Percentiles rank a stretch among this genome's conserved stretches.
phyloP scores from a whole-genome alignment of 2,797 vertebrate species.

The Anguilla marmorata region DNA sequence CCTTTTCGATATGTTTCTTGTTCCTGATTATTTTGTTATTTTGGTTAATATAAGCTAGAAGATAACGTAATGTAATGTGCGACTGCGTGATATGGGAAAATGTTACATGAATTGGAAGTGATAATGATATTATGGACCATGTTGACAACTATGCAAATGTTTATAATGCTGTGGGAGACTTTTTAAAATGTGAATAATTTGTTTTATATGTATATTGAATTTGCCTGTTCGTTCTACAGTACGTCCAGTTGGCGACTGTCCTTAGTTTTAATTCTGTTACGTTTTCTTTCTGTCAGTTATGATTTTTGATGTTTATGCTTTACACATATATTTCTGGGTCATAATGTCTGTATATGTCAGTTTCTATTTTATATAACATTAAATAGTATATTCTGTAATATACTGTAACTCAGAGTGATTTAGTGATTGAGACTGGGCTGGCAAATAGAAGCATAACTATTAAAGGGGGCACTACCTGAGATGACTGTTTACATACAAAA shows the following conservation, averaged over 20 bases:
- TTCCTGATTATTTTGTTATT: background rate
- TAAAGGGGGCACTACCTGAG: background rate
- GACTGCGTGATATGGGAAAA: no score
- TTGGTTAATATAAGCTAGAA: no score
- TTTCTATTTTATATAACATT: background rate
- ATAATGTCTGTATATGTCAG: background rate
- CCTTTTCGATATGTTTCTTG: background rate
- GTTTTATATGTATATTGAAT: no score
- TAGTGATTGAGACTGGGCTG: background rate
- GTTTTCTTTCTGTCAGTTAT: background rate
- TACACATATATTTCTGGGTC: background rate
- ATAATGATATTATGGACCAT: background rate
- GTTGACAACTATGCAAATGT: background rate
- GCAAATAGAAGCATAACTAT: background rate
- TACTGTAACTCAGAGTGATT: background rate
- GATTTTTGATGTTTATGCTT: background rate
- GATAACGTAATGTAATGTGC: no score
- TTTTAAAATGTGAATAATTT: background rate
- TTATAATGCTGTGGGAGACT: background rate
- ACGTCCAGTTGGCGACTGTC: no score
- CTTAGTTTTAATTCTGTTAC: no score
- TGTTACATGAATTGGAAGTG: background rate
- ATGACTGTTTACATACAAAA: background rate
- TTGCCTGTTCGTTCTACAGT: background rate
- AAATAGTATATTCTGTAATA: background rate